These are phyloP conservation scores for Tupiocoris notatus DNA, from an alignment of 2,888 invertebrate species.

Conservation along the genomic window DNA sequence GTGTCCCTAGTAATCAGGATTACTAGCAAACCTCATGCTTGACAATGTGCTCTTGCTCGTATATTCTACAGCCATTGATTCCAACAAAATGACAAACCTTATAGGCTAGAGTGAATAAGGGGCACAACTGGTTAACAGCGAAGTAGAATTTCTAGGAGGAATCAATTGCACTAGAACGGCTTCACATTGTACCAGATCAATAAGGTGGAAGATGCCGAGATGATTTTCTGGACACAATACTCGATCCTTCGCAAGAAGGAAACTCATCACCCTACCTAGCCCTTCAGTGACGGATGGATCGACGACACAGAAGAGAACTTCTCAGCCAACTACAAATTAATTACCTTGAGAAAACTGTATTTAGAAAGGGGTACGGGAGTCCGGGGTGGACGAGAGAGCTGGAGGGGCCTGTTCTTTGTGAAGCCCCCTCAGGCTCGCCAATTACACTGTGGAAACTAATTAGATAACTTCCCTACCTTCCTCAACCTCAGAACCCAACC, in stretches of 20 bases:
- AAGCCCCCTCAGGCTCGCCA: slow-evolving; percentile 41
- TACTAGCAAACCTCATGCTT: too few relatives aligned
- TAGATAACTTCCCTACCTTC: slow-evolving; percentile 38
- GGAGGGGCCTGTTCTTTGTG: slow-evolving; percentile 39
- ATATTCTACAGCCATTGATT: too few relatives aligned
- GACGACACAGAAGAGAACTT: slow-evolving; percentile 26
- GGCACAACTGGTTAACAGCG: not conserved
- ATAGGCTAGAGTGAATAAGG: not conserved
- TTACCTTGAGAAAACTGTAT: slow-evolving; percentile 43
- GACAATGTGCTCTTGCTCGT: too few relatives aligned
- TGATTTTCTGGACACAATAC: slow-evolving; percentile 43
- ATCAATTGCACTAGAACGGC: slow-evolving; percentile 32
- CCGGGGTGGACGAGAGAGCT: not conserved
- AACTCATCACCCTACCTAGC: not conserved
- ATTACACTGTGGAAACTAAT: slow-evolving; percentile 43
- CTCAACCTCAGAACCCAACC: not conserved
- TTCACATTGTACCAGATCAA: slow-evolving; percentile 44
- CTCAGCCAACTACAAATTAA: slow-evolving; percentile 43
- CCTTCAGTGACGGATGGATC: not conserved
- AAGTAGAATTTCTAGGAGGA: slow-evolving; percentile 3
- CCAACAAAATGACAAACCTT: too few relatives aligned
- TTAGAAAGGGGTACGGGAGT: slow-evolving; percentile 17
- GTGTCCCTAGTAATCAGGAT: too few relatives aligned
- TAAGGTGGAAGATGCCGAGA: slow-evolving; percentile 34
- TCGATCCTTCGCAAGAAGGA: not conserved